These are phyloP conservation scores for Mechanitis messenoides DNA, from an alignment of 2,888 invertebrate species.

Conservation along the genomic window DNA sequence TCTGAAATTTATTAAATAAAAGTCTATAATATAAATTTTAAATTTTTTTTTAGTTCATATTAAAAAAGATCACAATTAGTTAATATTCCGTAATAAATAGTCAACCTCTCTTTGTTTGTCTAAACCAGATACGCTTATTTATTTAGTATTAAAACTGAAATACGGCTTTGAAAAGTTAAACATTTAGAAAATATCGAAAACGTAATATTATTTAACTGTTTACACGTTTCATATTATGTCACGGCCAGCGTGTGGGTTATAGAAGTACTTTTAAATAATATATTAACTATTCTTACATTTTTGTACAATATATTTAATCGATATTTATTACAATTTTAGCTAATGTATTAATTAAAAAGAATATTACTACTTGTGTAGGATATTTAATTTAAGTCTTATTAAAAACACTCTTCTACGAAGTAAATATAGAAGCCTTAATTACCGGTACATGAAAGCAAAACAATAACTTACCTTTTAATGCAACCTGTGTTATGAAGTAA, in stretches of 20 bases:
- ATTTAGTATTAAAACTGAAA: slow-evolving; percentile 9
- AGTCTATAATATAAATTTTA: no score
- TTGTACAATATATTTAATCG: not conserved
- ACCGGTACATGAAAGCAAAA: not conserved
- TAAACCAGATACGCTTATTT: not conserved
- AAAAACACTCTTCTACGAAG: no score
- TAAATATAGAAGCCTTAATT: no score
- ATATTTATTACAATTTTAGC: not conserved
- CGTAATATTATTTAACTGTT: slow-evolving; percentile 6
- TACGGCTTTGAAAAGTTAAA: not conserved
- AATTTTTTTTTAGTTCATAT: no score
- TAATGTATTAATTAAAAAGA: no score
- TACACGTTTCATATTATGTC: slow-evolving; percentile 5
- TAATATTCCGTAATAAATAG: no score
- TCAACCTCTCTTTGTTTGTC: no score
- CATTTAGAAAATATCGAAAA: slow-evolving; percentile 10
- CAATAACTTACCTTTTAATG: slow-evolving; percentile 35
- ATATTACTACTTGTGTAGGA: no score
- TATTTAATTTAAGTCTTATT: no score
- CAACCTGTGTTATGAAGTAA: slow-evolving; percentile 10
- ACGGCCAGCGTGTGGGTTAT: slow-evolving; percentile 5
- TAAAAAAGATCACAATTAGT: no score
- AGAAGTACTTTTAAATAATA: slow-evolving; percentile 1
- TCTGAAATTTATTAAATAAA: no score
- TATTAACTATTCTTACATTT: not conserved